phyloP scores from a whole-genome alignment of 2,888 invertebrate genomes.

The Deroplatys truncata region DNA sequence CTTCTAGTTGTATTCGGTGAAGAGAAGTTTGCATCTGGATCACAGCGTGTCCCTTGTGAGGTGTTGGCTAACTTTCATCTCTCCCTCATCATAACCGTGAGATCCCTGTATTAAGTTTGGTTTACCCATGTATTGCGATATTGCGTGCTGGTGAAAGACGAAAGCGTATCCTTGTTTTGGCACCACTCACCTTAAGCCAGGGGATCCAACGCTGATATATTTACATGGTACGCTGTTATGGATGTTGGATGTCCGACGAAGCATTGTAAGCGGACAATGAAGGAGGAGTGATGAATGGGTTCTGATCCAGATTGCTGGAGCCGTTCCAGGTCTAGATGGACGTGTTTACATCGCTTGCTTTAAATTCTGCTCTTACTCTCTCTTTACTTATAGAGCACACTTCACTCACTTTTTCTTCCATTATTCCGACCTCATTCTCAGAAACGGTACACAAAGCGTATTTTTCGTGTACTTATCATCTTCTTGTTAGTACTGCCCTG shows the following conservation, averaged over 20 bases:
- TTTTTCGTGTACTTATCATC: not conserved
- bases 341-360: not conserved
- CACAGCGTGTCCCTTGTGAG: too few species aligned
- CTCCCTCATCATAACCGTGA: too few species aligned
- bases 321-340: not conserved
- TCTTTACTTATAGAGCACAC: not conserved
- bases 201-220: not conserved
- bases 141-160: not conserved
- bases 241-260: not conserved
- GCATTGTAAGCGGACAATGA: not conserved
- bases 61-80: too few species aligned
- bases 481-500: not conserved
- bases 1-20: too few species aligned
- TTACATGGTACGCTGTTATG: not conserved
- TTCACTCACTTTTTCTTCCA: not conserved
- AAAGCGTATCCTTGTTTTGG: not conserved
- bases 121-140: not conserved
- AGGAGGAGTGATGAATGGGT: not conserved
- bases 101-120: too few species aligned
- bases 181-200: not conserved
- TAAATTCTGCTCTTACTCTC: not conserved
- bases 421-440: not conserved
- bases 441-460: not conserved
- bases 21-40: too few species aligned
- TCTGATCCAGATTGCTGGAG: not conserved